Evolutionary conservation across 2,797 vertebrate species (phyloP).

Genomic region (Clarias pachynema): DNA sequence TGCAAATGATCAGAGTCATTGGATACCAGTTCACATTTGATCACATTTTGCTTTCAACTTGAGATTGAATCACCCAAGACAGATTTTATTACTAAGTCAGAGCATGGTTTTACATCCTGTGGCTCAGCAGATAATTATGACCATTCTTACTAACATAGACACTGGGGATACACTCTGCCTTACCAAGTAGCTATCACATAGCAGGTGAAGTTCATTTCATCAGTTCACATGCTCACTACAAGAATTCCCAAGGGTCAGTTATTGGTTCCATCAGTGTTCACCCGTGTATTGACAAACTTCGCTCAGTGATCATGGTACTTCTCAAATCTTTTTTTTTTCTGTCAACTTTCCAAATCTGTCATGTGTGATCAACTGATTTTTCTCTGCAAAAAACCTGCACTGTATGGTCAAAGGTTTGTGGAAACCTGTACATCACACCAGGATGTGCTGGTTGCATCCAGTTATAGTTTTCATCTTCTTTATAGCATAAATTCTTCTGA

Average conservation of each 20-base stretch:
- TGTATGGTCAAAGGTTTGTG: neutral
- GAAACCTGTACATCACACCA: neutral
- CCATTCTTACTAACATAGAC: neutral
- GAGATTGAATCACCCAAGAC: constrained; percentile 3
- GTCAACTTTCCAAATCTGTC: neutral
- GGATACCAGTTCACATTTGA: constrained; percentile 3
- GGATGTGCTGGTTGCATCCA: neutral
- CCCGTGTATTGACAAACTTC: neutral
- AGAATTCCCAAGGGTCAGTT: neutral
- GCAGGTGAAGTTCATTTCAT: neutral
- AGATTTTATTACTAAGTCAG: neutral
- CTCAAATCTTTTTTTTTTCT: neutral
- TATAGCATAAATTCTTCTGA: neutral
- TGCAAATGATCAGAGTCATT: neutral
- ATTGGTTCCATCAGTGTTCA: neutral
- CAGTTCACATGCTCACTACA: neutral
- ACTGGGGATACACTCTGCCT: neutral
- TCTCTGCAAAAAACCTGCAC: neutral
- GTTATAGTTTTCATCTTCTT: neutral
- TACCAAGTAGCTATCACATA: neutral
- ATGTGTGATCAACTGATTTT: neutral
- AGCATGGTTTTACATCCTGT: neutral
- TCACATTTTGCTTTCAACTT: neutral
- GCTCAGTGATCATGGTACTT: neutral
- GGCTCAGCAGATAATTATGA: neutral